Base-by-base conservation (phyloP, 2,797 vertebrate genomes). In the Spondyliosoma cantharus region DNA sequence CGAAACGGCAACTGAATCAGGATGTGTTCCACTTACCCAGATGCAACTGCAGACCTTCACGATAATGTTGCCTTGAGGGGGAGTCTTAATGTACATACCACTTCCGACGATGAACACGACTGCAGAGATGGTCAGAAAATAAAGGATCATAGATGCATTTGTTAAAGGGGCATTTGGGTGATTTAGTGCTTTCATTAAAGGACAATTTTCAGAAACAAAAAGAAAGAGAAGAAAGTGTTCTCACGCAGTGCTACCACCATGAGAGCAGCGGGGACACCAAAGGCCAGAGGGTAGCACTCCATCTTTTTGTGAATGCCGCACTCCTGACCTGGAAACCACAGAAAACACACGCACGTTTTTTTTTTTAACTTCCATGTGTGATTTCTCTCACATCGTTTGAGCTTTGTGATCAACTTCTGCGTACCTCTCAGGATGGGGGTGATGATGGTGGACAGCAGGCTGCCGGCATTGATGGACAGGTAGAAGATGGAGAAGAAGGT, bases 401-500 rank as follows among this genome's bases (percentile, higher is more conserved):
- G 22, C 1, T 65, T 7, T 27, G 17, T 49, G 29, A 43, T 67
- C 0, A 6, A 2, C 59, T 19, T 15, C 0, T 5, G 57, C 0
- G 1, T 27, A 97, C 98, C 96, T 98, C 96, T 95, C 81, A 99
- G 94, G 29, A 94, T 93, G 71, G 98, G 97, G 0, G 98, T 99
- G 91, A 99, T 91, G 88, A 99, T 27, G 0, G 97, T 99, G 74
- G 98, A 99, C 22, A 99, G 60, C 71, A 99, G 94, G 78, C 97
- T 98, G 86, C 98, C 98, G 49, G 96, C 96, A n/a, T 99, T 99
- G 89, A 99, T 96, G 74, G 97, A 94, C 90, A 99, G 88, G 86
- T 99, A 99, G 93, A 98, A 99, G 83, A 98, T 96, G 85, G 98
- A 99, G 90, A 99, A 99, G 93, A 99, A 99, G 42, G 90, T 93